Conservation (phyloP, 1,140 invertebrate species). For the Aphis gossypii region DNA sequence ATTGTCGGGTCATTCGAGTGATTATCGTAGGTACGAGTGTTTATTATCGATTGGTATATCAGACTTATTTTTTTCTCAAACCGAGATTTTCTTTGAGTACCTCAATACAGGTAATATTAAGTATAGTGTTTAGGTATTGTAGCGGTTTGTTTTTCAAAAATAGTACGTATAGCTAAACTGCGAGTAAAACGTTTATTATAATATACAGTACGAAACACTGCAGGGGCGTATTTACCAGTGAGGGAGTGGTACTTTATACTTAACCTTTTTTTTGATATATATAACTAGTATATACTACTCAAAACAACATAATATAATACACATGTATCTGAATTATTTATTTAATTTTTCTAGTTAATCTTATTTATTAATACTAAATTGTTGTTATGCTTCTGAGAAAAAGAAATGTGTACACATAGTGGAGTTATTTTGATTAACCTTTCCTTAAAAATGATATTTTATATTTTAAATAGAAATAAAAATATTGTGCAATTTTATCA, state of each 20-base stretch:
- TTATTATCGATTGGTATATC: background rate
- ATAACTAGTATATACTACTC: background rate
- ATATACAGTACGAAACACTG: background rate
- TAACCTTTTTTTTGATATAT: background rate
- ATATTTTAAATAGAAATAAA: too few species aligned
- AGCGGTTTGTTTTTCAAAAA: background rate
- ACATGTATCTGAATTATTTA: background rate
- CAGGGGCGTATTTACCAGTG: background rate
- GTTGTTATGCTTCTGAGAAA: too few species aligned
- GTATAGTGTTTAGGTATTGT: too few species aligned
- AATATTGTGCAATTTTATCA: too few species aligned
- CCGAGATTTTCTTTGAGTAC: background rate
- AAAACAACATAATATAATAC: background rate
- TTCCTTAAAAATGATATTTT: too few species aligned
- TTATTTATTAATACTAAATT: background rate
- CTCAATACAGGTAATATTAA: too few species aligned
- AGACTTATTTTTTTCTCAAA: background rate
- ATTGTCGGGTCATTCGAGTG: background rate
- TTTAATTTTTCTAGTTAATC: background rate
- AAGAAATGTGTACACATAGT: too few species aligned
- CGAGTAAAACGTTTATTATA: background rate
- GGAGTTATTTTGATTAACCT: too few species aligned
- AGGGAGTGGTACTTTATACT: background rate
- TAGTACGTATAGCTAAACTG: background rate
- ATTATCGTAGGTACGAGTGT: background rate